These are phyloP conservation scores for Cerastoderma edule DNA, from an alignment of 2,888 invertebrate species.

Conservation along the genomic window DNA sequence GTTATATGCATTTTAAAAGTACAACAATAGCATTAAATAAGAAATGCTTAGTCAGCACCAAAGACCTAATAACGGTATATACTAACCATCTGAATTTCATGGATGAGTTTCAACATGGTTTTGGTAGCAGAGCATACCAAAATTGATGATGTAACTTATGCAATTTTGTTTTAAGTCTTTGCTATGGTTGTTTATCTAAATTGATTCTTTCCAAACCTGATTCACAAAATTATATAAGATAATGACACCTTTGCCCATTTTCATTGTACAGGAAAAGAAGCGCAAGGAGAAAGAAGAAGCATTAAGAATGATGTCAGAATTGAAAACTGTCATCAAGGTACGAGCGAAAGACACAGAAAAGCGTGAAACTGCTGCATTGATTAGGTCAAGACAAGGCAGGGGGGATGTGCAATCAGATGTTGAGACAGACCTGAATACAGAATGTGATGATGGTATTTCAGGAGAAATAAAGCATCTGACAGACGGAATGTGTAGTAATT, in stretches of 20 bases:
- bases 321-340: slow-evolving; percentile 78
- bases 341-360: slow-evolving; percentile 71
- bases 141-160: not conserved
- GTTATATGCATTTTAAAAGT: too few species aligned
- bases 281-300: slow-evolving; percentile 73
- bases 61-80: too few species aligned
- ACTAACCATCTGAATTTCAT: too few species aligned
- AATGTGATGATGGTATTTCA: not conserved
- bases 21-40: too few species aligned
- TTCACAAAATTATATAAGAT: too few species aligned
- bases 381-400: slow-evolving; percentile 37
- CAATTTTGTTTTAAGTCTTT: not conserved
- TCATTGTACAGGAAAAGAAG: slow-evolving; percentile 67
- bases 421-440: not conserved
- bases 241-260: not conserved
- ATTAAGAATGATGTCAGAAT: slow-evolving; percentile 72
- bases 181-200: not conserved
- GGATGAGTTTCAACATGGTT: too few species aligned
- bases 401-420: not conserved
- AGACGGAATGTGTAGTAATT: not conserved
- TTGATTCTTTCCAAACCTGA: not conserved
- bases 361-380: slow-evolving; percentile 66
- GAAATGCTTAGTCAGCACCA: too few species aligned
- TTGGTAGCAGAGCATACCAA: too few species aligned
- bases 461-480: not conserved